phyloP scores from a whole-genome alignment of 2,797 vertebrate species.

The Astyanax mexicanus region DNA sequence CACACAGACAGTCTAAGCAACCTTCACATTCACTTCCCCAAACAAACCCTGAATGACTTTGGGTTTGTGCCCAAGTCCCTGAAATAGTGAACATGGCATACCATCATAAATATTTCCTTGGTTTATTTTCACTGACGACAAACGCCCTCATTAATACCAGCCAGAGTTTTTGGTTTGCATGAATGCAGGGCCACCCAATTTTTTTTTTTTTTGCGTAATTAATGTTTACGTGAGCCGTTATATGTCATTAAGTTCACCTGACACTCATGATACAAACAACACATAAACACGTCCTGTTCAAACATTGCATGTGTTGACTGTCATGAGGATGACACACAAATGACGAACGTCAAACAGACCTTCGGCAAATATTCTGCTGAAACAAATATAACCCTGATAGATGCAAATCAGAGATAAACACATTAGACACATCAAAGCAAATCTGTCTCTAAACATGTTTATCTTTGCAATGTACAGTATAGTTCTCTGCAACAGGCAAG shows the following conservation, averaged over 20 bases:
- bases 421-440: background rate
- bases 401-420: background rate
- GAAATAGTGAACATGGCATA: slow-evolving; percentile 16
- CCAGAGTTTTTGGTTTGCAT: background rate
- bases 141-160: background rate
- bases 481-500: no score
- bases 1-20: background rate
- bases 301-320: slow-evolving; percentile 31
- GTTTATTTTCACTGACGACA: background rate
- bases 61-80: slow-evolving; percentile 15
- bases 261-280: background rate
- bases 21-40: slow-evolving; percentile 40
- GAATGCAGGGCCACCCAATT: background rate
- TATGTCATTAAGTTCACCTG: background rate
- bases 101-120: background rate
- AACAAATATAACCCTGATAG: background rate
- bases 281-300: slow-evolving; percentile 37
- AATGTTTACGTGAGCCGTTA: background rate
- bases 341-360: background rate
- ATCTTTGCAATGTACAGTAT: no score
- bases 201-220: background rate
- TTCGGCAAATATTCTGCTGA: background rate
- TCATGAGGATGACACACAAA: background rate
- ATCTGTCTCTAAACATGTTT: background rate
- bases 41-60: slow-evolving; percentile 37